phyloP scores from a whole-genome alignment of 2,888 invertebrate genomes.

The Sisyra terminalis region DNA sequence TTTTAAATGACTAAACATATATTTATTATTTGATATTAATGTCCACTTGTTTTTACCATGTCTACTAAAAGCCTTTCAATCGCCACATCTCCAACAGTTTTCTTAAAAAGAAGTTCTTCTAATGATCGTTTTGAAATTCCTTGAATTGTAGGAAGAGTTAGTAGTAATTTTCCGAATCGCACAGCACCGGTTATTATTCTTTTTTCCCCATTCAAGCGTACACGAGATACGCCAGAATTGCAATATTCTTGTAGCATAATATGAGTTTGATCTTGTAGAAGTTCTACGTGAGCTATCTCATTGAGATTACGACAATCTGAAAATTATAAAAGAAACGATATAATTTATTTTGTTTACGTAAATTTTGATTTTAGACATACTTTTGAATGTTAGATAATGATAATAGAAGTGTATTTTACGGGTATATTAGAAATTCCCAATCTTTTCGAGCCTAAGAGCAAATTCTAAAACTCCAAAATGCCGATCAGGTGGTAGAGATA shows the following conservation, averaged over 20 bases:
- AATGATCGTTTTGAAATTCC: slow-evolving; percentile 24
- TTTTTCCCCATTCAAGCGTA: not conserved
- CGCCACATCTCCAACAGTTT: slow-evolving; percentile 56
- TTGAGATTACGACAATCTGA: slow-evolving; percentile 44
- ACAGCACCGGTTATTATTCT: slow-evolving; percentile 20
- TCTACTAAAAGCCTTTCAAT: slow-evolving; percentile 53
- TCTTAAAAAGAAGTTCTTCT: slow-evolving; percentile 60
- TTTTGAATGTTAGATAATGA: too few species aligned
- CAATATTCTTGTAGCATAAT: slow-evolving; percentile 61
- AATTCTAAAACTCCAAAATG: too few species aligned
- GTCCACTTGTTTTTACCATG: slow-evolving; percentile 29
- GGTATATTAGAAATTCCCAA: too few species aligned
- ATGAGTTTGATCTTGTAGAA: slow-evolving; percentile 68
- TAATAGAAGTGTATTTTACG: too few species aligned
- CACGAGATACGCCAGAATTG: slow-evolving; percentile 19
- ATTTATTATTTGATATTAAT: not conserved
- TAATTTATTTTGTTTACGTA: too few species aligned
- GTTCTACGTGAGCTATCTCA: slow-evolving; percentile 39
- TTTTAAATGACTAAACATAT: too few species aligned
- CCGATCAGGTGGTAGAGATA: too few species aligned
- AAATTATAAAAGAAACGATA: slow-evolving; percentile 12
- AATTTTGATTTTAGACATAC: too few species aligned
- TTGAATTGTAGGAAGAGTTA: slow-evolving; percentile 49
- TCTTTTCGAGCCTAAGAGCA: too few species aligned
- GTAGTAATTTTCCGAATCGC: slow-evolving; percentile 56